Conservation (phyloP, 2,888 invertebrate species). For the Drosophila multiciliata region DNA sequence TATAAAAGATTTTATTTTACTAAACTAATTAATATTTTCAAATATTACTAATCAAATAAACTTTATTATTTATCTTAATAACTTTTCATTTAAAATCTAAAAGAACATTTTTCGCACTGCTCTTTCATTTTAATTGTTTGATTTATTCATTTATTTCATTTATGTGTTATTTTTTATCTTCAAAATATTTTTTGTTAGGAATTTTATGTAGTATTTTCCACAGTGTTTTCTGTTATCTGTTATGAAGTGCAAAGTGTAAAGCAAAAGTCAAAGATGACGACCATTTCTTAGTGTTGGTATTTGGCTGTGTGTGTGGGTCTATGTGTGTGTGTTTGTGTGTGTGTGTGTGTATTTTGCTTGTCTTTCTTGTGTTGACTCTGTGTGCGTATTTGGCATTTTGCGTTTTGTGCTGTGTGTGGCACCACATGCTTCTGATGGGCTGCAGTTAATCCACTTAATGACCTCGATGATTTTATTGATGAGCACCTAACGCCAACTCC, state of each 20-base stretch:
- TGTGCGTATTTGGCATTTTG: conserved; percentile 71
- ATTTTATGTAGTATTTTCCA: conserved; percentile 7
- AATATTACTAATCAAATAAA: not conserved
- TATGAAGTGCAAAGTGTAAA: conserved; percentile 81
- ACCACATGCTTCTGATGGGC: conserved; percentile 84
- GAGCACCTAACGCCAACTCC: conserved; percentile 70
- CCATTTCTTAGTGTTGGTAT: conserved; percentile 44
- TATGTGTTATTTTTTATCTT: not conserved
- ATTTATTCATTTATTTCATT: not conserved
- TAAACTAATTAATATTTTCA: not conserved
- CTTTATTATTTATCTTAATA: not conserved
- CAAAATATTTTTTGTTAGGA: not conserved
- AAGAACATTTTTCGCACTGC: not conserved
- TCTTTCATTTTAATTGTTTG: not conserved
- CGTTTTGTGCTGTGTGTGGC: conserved; percentile 62
- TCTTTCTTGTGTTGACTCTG: conserved; percentile 41
- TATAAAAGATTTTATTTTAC: not conserved
- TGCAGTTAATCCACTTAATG: conserved; percentile 85
- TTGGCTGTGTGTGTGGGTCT: conserved; percentile 18
- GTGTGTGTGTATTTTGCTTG: conserved; percentile 69
- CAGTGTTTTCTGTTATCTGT: conserved; percentile 54
- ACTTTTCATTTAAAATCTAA: not conserved
- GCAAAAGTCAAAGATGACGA: conserved; percentile 70
- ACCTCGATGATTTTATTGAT: conserved; percentile 85
- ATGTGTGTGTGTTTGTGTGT: not conserved